These are phyloP conservation scores for Epinotia demarniana DNA, from an alignment of 2,888 invertebrate species.

Conservation along the genomic window DNA sequence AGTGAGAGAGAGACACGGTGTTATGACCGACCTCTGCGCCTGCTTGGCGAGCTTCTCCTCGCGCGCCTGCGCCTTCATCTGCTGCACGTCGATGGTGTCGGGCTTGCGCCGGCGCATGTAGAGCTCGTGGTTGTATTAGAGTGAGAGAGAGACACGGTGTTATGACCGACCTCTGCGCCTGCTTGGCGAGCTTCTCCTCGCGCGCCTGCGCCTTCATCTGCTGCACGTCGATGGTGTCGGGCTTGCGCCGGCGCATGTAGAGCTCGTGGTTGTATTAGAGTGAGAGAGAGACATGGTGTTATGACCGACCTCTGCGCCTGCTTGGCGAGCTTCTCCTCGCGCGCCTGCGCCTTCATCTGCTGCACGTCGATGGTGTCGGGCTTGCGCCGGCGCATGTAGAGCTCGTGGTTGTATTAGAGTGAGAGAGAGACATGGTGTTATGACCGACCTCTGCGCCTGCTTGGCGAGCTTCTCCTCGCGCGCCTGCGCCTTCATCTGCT, in stretches of 20 bases:
- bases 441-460: too few relatives aligned
- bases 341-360: constrained; percentile 99
- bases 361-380: constrained; percentile 99
- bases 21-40: too few relatives aligned
- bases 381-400: constrained; percentile 99
- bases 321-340: constrained; percentile 97
- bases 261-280: too few relatives aligned
- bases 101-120: constrained; percentile 99
- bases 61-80: constrained; percentile 99
- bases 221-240: constrained; percentile 99
- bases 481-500: constrained; percentile 99
- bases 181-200: constrained; percentile 97
- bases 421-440: too few relatives aligned
- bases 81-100: constrained; percentile 99
- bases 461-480: constrained; percentile 97
- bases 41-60: constrained; percentile 97
- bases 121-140: constrained; percentile 98
- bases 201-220: constrained; percentile 99
- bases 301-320: too few relatives aligned
- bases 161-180: too few relatives aligned
- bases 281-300: too few relatives aligned
- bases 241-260: constrained; percentile 99
- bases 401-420: constrained; percentile 99
- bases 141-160: too few relatives aligned
- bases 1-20: too few relatives aligned